Percentiles rank a stretch among this genome's conserved stretches.
Evolutionary conservation across 2,888 invertebrate species (phyloP).

Genomic region (Stenodera caucasica): DNA sequence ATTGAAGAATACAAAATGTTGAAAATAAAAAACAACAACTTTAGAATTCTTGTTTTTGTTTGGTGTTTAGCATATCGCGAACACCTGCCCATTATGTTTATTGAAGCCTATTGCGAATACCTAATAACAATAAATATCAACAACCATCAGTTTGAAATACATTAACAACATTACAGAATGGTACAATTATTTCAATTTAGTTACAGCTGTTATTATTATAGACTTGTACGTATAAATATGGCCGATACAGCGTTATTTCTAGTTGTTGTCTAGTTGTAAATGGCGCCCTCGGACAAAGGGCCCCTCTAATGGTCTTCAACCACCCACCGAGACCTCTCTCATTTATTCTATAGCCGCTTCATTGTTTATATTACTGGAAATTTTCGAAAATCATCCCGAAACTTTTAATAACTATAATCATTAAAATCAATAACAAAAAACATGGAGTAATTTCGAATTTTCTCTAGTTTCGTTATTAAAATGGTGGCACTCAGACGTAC

Average conservation of each 20-base stretch:
- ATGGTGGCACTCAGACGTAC: background rate
- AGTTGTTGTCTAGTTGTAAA: slow-evolving; percentile 30
- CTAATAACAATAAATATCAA: background rate
- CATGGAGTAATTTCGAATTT: too few species aligned
- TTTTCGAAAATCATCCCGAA: too few species aligned
- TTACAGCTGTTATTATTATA: slow-evolving; percentile 24
- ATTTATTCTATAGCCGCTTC: slow-evolving; percentile 26
- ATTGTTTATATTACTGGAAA: slow-evolving; percentile 18
- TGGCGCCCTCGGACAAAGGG: slow-evolving; percentile 31
- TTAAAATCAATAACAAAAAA: slow-evolving; percentile 5
- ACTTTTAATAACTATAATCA: too few species aligned
- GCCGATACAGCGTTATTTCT: slow-evolving; percentile 23
- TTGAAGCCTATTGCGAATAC: background rate
- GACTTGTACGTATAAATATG: slow-evolving; percentile 24
- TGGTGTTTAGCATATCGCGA: background rate
- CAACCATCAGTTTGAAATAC: background rate
- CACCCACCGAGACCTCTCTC: slow-evolving; percentile 31
- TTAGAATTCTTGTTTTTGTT: too few species aligned
- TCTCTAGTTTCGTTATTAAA: too few species aligned
- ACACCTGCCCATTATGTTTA: background rate
- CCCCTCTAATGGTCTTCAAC: slow-evolving; percentile 32
- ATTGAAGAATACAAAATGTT: too few species aligned
- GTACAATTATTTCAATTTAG: slow-evolving; percentile 27
- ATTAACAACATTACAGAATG: slow-evolving; percentile 12
- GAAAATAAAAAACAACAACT: background rate